Evolutionary conservation across 35 echinoderm and acorn worm genomes (phyloP).

Genomic region (Apostichopus parvimensis): DNA sequence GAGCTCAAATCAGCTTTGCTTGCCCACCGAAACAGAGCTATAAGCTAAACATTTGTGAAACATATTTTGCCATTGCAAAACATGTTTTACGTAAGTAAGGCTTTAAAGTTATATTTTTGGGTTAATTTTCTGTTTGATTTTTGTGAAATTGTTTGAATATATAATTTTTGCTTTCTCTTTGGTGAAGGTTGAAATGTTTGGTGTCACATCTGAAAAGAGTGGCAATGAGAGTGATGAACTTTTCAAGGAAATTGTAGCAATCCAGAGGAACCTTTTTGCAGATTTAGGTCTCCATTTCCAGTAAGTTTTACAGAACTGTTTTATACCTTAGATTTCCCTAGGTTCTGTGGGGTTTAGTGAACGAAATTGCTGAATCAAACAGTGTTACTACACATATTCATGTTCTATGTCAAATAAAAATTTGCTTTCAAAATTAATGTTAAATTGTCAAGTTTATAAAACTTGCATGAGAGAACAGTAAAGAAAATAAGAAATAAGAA

Average conservation of each 20-base stretch:
- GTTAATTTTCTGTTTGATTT: background rate
- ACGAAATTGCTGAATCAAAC: too few relatives aligned
- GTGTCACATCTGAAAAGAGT: slow-evolving; percentile 63
- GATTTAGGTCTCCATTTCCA: slow-evolving; percentile 94
- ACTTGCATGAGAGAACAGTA: too few relatives aligned
- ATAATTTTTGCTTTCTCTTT: slow-evolving; percentile 31
- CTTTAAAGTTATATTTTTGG: background rate
- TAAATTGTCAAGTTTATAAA: too few relatives aligned
- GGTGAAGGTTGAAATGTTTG: slow-evolving; percentile 92
- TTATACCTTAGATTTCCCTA: too few relatives aligned
- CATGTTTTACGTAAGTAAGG: background rate
- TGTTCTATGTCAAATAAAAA: too few relatives aligned
- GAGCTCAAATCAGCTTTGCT: background rate
- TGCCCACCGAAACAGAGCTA: too few relatives aligned
- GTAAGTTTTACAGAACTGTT: slow-evolving; percentile 51
- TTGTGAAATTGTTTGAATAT: background rate
- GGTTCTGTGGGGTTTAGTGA: too few relatives aligned
- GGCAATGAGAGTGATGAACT: slow-evolving; percentile 77
- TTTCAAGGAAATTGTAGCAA: slow-evolving; percentile 71
- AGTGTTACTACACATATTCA: too few relatives aligned
- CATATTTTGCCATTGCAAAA: background rate
- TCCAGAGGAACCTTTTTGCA: slow-evolving; percentile 72
- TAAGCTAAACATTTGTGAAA: too few relatives aligned
- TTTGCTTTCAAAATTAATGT: too few relatives aligned
- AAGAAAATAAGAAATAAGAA: too few relatives aligned